phyloP scores from a whole-genome alignment of 2,113 vertebrate species.

The Martes martes region DNA sequence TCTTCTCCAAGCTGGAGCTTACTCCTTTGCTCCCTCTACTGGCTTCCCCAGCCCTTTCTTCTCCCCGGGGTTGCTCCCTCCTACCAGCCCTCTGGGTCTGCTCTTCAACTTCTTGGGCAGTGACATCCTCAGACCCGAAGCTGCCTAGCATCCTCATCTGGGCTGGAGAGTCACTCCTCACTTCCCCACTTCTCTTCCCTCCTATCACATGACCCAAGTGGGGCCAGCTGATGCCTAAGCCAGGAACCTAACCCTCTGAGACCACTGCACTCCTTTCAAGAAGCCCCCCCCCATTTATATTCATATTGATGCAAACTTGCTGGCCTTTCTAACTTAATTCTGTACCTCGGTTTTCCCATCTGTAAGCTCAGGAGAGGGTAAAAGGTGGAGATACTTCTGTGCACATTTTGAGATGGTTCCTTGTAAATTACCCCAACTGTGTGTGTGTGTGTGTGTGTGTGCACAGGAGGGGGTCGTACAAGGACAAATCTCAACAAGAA shows the following conservation, averaged over 20 bases:
- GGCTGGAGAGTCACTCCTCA: neutral
- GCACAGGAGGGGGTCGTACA: neutral
- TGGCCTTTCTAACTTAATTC: neutral
- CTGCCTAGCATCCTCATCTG: neutral
- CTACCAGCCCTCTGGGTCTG: neutral
- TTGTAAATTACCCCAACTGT: neutral
- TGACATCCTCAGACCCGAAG: neutral
- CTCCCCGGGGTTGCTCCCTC: neutral
- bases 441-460: neutral
- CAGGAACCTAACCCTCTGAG: neutral
- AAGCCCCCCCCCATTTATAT: neutral
- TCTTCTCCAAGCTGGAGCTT: neutral
- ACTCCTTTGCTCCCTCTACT: neutral
- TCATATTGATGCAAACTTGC: neutral
- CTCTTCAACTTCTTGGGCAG: neutral
- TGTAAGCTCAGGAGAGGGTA: neutral
- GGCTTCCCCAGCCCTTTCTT: neutral
- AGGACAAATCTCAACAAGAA: neutral
- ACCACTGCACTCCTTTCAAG: neutral
- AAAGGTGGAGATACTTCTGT: neutral
- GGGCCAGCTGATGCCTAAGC: neutral
- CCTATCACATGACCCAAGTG: neutral
- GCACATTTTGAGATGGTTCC: neutral
- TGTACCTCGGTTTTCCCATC: neutral
- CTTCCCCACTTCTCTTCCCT: neutral